These are phyloP conservation scores for Scolopax mira DNA, from an alignment of 2,113 vertebrate species.

Conservation along the genomic window DNA sequence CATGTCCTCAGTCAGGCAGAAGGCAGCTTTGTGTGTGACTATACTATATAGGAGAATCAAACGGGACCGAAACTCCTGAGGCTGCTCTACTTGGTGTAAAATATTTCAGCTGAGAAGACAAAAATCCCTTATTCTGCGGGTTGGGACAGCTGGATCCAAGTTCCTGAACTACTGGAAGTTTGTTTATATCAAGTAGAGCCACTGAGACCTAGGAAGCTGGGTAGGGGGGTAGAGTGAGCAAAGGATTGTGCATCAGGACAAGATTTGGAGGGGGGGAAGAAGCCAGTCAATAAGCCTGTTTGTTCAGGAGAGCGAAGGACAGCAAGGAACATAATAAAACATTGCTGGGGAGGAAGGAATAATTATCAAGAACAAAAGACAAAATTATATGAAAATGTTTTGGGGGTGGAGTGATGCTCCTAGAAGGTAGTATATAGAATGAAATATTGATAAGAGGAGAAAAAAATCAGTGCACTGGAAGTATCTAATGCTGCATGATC, in stretches of 20 bases:
- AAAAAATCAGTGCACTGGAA: background rate
- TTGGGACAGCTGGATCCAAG: background rate
- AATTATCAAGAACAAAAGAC: background rate
- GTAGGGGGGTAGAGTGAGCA: background rate
- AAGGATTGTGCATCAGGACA: background rate
- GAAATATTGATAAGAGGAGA: background rate
- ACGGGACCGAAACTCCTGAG: background rate
- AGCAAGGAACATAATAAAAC: background rate
- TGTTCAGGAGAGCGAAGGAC: background rate
- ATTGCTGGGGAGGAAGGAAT: background rate
- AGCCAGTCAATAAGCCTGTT: background rate
- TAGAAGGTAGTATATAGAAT: background rate
- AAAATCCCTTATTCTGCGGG: background rate
- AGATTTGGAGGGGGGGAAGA: background rate
- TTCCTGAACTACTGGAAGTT: background rate
- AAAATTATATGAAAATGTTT: background rate
- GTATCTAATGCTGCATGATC: background rate
- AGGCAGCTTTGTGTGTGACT: background rate
- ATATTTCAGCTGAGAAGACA: background rate
- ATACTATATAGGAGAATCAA: background rate
- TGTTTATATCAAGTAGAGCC: background rate
- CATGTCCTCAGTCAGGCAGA: background rate
- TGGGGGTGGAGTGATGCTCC: background rate
- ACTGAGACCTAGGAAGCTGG: background rate
- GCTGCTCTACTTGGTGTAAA: background rate